These are phyloP conservation scores for Odontomachus brunneus DNA, from an alignment of 1,140 invertebrate species.

Conservation along the genomic window DNA sequence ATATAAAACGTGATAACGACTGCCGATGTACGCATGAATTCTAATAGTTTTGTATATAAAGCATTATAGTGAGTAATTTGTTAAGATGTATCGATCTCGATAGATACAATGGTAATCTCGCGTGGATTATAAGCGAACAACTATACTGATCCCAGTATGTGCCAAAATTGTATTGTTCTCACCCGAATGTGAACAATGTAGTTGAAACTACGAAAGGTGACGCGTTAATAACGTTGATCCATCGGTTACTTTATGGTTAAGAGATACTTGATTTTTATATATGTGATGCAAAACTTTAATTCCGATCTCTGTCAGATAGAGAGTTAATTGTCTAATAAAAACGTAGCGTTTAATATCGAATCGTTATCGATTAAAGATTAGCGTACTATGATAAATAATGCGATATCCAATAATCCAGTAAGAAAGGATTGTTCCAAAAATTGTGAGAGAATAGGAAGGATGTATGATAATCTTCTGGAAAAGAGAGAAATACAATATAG, in stretches of 20 bases:
- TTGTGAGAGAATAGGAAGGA: background rate
- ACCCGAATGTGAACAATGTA: background rate
- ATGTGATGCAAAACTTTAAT: slow-evolving; percentile 3
- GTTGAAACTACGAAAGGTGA: background rate
- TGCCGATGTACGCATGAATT: slow-evolving; percentile 51
- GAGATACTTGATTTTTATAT: slow-evolving; percentile 30
- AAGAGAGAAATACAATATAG: background rate
- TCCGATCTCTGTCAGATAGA: slow-evolving; percentile 17
- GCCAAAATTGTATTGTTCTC: slow-evolving; percentile 13
- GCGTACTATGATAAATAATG: slow-evolving; percentile 20
- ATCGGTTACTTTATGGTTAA: slow-evolving; percentile 12
- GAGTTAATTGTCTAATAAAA: background rate
- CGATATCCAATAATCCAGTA: background rate
- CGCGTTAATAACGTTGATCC: background rate
- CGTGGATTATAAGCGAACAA: slow-evolving; percentile 17
- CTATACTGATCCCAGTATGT: slow-evolving; percentile 24
- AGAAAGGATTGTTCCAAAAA: background rate
- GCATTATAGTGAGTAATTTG: slow-evolving; percentile 30
- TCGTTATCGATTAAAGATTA: slow-evolving; percentile 11
- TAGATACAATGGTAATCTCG: slow-evolving; percentile 22
- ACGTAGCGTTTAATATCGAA: slow-evolving; percentile 20
- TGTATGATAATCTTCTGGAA: background rate
- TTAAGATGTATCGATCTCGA: slow-evolving; percentile 48
- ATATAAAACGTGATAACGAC: slow-evolving; percentile 57
- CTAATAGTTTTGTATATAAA: slow-evolving; percentile 62